These are phyloP conservation scores for Eupithecia pulchellata DNA, from an alignment of 2,888 invertebrate species.

Conservation along the genomic window DNA sequence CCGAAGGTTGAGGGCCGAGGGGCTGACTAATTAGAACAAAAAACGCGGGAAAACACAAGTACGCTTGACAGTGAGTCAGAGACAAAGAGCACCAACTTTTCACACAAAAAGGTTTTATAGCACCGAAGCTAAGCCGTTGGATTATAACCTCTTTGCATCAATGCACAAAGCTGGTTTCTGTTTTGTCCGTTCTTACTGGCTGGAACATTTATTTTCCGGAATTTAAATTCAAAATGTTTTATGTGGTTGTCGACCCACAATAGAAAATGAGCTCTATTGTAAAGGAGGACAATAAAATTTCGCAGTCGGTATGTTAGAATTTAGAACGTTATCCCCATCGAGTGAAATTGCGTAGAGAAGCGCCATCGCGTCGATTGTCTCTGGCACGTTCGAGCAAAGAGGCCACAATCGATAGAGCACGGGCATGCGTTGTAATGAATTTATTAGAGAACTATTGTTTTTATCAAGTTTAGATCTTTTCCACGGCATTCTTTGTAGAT, in stretches of 20 bases:
- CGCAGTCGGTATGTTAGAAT: constrained; percentile 21
- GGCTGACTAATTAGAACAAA: constrained; percentile 85
- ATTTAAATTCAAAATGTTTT: constrained; percentile 44
- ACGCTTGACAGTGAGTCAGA: constrained; percentile 83
- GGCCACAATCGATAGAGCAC: constrained; percentile 85
- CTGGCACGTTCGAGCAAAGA: constrained; percentile 82
- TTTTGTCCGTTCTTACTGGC: constrained; percentile 56
- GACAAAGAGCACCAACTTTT: constrained; percentile 76
- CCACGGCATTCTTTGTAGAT: constrained; percentile 2
- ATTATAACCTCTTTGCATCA: constrained; percentile 51
- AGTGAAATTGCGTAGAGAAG: constrained; percentile 77
- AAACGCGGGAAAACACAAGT: constrained; percentile 84
- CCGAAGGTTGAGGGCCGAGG: constrained; percentile 71
- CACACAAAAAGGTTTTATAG: constrained; percentile 70
- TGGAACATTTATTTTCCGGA: constrained; percentile 71
- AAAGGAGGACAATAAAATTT: constrained; percentile 40
- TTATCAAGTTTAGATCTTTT: constrained; percentile 52
- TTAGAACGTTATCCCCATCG: constrained; percentile 51
- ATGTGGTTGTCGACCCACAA: constrained; percentile 30
- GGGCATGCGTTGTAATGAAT: constrained; percentile 84
- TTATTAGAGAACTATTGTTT: constrained; percentile 76
- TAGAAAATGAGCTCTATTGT: constrained; percentile 47
- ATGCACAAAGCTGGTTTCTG: constrained; percentile 59
- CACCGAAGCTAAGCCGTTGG: constrained; percentile 36
- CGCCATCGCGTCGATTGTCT: constrained; percentile 83